Percentiles rank a stretch among this genome's conserved stretches.
phyloP scores from a whole-genome alignment of 2,113 vertebrate genomes.

The Oncorhynchus keta region DNA sequence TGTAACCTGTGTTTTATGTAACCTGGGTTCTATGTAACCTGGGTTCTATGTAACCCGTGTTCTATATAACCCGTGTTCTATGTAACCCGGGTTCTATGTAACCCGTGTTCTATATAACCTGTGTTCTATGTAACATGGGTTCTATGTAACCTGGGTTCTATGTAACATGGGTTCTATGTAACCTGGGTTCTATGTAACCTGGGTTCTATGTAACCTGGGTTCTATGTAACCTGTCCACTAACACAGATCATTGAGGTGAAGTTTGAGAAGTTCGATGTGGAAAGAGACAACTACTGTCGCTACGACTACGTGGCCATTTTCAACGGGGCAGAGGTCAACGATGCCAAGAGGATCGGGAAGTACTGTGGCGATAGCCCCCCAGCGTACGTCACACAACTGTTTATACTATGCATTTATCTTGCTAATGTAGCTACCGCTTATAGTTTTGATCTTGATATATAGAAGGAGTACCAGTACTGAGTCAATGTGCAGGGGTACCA shows the following conservation, averaged over 20 bases:
- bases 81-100: not conserved
- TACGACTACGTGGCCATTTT: slow-evolving; percentile 94
- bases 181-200: too few relatives aligned
- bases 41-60: too few relatives aligned
- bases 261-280: slow-evolving; percentile 98
- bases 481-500: too few relatives aligned
- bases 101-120: too few relatives aligned
- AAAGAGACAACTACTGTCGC: slow-evolving; percentile 96
- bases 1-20: not conserved
- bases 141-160: too few relatives aligned
- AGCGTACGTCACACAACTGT: slow-evolving; percentile 78
- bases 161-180: too few relatives aligned
- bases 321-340: slow-evolving; percentile 90
- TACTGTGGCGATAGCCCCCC: slow-evolving; percentile 96
- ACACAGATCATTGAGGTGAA: slow-evolving; percentile 88
- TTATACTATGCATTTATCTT: not conserved
- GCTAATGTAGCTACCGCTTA: not conserved
- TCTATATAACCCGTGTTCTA: too few relatives aligned
- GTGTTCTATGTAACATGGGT: too few relatives aligned
- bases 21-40: not conserved
- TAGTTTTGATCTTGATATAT: too few relatives aligned
- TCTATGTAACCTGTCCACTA: not conserved
- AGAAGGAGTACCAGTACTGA: too few relatives aligned
- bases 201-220: too few relatives aligned
- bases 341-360: slow-evolving; percentile 92